phyloP scores from a whole-genome alignment of 2,113 vertebrate genomes.

The Syngnathoides biaculeatus region DNA sequence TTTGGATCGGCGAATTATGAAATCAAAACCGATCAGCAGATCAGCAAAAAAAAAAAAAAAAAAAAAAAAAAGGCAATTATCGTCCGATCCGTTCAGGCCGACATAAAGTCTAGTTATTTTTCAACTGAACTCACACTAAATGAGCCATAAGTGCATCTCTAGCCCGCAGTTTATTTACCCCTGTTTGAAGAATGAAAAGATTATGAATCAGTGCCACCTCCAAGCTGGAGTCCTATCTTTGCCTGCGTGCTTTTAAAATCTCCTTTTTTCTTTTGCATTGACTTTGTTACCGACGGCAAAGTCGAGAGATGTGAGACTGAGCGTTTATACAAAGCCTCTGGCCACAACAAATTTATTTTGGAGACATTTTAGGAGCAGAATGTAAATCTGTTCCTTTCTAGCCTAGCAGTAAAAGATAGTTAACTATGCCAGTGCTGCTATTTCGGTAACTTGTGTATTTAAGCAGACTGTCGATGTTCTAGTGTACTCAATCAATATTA shows the following conservation, averaged over 20 bases:
- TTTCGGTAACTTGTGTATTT: slow-evolving; percentile 1
- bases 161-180: background rate
- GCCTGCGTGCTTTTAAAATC: background rate
- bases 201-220: slow-evolving; percentile 25
- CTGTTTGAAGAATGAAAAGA: background rate
- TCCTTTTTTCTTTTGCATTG: slow-evolving; percentile 8
- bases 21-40: too few species aligned
- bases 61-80: too few species aligned
- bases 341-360: slow-evolving; percentile 46
- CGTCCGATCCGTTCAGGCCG: too few species aligned
- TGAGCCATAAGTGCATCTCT: background rate
- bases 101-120: too few species aligned
- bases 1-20: too few species aligned
- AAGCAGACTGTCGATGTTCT: slow-evolving; percentile 1
- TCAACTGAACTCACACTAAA: too few species aligned
- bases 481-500: background rate
- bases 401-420: slow-evolving; percentile 5
- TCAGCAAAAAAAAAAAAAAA: too few species aligned
- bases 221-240: slow-evolving; percentile 9
- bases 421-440: background rate
- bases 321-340: slow-evolving; percentile 18
- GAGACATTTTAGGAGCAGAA: slow-evolving; percentile 32
- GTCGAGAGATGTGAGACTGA: slow-evolving; percentile 17
- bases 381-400: slow-evolving; percentile 17
- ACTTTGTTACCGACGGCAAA: slow-evolving; percentile 26